These are phyloP conservation scores for Wiebesia pumilae DNA, from an alignment of 1,140 invertebrate species.

Conservation along the genomic window DNA sequence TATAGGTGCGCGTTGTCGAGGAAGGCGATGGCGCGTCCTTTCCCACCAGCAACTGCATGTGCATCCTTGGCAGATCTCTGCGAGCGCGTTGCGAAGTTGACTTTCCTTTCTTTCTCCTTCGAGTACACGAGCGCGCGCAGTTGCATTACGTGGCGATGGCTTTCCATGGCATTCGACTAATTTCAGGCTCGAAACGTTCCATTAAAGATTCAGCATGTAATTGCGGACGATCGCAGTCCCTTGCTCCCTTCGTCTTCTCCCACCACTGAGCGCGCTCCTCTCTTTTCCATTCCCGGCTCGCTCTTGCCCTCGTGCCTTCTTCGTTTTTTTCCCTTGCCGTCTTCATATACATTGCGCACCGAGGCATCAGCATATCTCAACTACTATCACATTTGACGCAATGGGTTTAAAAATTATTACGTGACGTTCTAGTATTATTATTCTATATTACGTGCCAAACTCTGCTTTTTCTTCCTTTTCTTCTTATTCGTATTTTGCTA, in stretches of 20 bases:
- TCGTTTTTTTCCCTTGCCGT: neutral
- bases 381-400: neutral
- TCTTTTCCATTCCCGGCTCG: neutral
- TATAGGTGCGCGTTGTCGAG: neutral
- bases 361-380: neutral
- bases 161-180: constrained; percentile 73
- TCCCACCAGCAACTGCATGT: neutral
- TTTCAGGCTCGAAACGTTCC: constrained; percentile 74
- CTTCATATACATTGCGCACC: neutral
- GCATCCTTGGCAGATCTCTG: neutral
- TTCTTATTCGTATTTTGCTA: neutral
- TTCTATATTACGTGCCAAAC: neutral
- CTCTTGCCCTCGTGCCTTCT: neutral
- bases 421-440: neutral
- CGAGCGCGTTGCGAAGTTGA: neutral
- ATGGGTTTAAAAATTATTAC: constrained; percentile 12
- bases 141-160: constrained; percentile 68
- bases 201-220: constrained; percentile 76
- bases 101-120: constrained; percentile 19
- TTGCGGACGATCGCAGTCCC: constrained; percentile 68
- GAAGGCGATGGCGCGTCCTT: constrained; percentile 1
- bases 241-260: constrained; percentile 16
- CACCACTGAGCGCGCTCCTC: neutral
- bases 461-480: neutral
- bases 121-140: constrained; percentile 3